These are phyloP conservation scores for Stigmatopora argus DNA, from an alignment of 2,113 vertebrate genomes.

Conservation along the genomic window DNA sequence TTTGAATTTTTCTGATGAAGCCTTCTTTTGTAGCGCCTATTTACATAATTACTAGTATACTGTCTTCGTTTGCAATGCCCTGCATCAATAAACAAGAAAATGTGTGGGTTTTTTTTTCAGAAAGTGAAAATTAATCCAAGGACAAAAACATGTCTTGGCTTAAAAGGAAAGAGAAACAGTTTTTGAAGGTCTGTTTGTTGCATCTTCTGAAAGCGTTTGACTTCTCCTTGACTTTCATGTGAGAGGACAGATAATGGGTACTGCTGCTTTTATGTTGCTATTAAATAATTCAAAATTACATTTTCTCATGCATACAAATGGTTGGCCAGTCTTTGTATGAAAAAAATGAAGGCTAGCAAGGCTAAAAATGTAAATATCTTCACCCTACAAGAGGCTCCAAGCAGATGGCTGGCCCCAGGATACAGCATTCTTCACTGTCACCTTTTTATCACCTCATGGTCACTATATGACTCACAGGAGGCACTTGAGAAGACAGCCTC, in stretches of 20 bases:
- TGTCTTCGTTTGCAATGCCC: conserved; percentile 51
- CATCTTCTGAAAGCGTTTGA: conserved; percentile 20
- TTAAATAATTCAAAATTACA: conserved; percentile 3
- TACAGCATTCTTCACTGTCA: conserved; percentile 36
- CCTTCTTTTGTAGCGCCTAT: not conserved
- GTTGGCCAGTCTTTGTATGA: not conserved
- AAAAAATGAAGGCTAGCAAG: conserved; percentile 23
- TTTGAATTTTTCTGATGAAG: conserved; percentile 34
- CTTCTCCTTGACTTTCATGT: conserved; percentile 5
- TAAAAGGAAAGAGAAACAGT: not conserved
- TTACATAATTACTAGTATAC: not conserved
- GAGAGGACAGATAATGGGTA: conserved; percentile 17
- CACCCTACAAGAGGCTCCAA: conserved; percentile 10
- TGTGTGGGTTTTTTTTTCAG: conserved; percentile 20
- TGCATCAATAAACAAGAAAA: conserved; percentile 29
- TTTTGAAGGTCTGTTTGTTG: conserved; percentile 12
- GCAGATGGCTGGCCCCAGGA: conserved; percentile 50
- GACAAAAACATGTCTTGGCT: not conserved
- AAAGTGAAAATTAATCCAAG: conserved; percentile 35
- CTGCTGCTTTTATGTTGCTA: not conserved
- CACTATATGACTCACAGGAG: conserved; percentile 33
- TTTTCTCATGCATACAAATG: not conserved
- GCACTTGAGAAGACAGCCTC: conserved; percentile 38
- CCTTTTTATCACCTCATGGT: conserved; percentile 61
- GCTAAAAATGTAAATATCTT: conserved; percentile 24